A percentile compares a stretch with the other conserved stretches of the same genome.
These are phyloP conservation scores for Diachrysia chrysitis DNA, from an alignment of 2,888 invertebrate species.

Conservation along the genomic window DNA sequence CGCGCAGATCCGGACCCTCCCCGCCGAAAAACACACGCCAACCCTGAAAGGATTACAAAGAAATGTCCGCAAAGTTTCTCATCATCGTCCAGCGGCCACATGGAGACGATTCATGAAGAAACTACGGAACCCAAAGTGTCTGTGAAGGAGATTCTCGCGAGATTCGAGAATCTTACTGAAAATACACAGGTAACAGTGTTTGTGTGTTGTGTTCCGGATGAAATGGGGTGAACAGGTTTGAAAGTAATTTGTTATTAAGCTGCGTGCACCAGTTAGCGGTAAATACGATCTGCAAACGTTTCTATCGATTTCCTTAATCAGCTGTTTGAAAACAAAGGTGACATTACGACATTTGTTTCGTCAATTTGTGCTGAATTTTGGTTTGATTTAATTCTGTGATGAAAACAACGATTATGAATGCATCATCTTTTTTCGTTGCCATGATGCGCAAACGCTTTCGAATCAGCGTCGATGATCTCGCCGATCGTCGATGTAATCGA, in stretches of 20 bases:
- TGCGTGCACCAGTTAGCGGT: slow-evolving; percentile 52
- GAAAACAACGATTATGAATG: slow-evolving; percentile 66
- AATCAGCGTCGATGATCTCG: slow-evolving; percentile 67
- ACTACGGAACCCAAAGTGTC: slow-evolving; percentile 94
- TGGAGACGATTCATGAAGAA: slow-evolving; percentile 95
- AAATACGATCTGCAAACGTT: slow-evolving; percentile 40
- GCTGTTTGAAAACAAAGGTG: slow-evolving; percentile 61
- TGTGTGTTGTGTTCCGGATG: slow-evolving; percentile 55
- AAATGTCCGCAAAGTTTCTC: slow-evolving; percentile 86
- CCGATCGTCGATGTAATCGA: slow-evolving; percentile 57
- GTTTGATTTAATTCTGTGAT: slow-evolving; percentile 50
- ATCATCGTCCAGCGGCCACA: slow-evolving; percentile 90
- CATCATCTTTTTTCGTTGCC: slow-evolving; percentile 59
- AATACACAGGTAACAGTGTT: slow-evolving; percentile 73
- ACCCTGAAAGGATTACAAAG: slow-evolving; percentile 69
- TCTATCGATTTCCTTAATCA: slow-evolving; percentile 58
- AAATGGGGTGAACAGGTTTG: slow-evolving; percentile 59
- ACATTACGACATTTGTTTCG: slow-evolving; percentile 59
- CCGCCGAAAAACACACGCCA: slow-evolving; percentile 68
- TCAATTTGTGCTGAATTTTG: slow-evolving; percentile 49
- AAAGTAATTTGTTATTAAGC: slow-evolving; percentile 54
- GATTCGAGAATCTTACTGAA: slow-evolving; percentile 92
- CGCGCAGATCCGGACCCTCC: slow-evolving; percentile 82
- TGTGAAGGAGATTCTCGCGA: slow-evolving; percentile 94
- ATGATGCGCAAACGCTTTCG: slow-evolving; percentile 64